A percentile compares a stretch with the other conserved stretches of the same genome.
Conservation (phyloP, 2,888 invertebrate species). For the Mythimna albipuncta region DNA sequence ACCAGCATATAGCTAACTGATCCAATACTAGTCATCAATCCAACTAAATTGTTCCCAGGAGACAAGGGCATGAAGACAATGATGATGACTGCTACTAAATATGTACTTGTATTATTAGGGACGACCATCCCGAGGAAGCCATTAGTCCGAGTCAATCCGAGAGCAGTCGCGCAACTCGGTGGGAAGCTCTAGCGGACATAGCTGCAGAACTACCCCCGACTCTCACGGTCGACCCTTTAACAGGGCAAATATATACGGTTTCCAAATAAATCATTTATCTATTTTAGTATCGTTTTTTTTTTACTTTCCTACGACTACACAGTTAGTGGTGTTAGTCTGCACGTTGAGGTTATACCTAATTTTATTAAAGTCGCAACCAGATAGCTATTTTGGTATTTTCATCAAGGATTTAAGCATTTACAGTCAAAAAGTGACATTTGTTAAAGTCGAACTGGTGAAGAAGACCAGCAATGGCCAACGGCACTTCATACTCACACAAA, state of each 20-base stretch:
- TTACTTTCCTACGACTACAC: background rate
- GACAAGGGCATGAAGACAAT: background rate
- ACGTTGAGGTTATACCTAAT: background rate
- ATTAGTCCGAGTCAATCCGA: constrained; percentile 82
- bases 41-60: background rate
- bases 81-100: constrained; percentile 8
- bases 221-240: constrained; percentile 86
- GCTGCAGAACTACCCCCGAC: constrained; percentile 90
- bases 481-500: no score
- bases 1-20: background rate
- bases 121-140: constrained; percentile 67
- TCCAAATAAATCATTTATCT: constrained; percentile 75
- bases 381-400: no score
- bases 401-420: no score
- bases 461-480: no score
- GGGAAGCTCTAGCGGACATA: constrained; percentile 92
- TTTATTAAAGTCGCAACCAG: no score
- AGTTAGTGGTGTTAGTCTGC: background rate
- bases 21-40: background rate
- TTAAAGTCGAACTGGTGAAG: no score
- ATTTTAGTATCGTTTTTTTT: constrained; percentile 24
- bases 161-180: constrained; percentile 89
- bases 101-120: constrained; percentile 55
- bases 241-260: constrained; percentile 86
- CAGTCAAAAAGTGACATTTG: no score